Base-by-base conservation (phyloP, 2,797 vertebrate species). In the Sciurus carolinensis region DNA sequence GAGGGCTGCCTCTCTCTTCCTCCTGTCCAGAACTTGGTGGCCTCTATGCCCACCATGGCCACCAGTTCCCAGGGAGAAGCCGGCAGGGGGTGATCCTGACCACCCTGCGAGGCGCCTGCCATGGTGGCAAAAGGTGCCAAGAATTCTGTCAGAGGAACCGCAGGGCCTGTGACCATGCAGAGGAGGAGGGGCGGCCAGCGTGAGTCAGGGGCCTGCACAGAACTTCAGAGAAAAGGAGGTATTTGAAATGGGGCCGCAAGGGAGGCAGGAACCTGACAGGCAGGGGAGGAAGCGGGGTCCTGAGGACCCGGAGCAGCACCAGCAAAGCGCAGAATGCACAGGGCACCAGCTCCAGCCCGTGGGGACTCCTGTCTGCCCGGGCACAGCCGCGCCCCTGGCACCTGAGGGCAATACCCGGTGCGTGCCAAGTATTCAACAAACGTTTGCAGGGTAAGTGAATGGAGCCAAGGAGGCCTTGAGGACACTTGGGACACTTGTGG, bases 21-120 rank as follows among this genome's bases (percentile, higher is more conserved):
- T 39, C 9, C 77, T 76, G 64, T 39, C 73, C 80, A 12, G 90
- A 71, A 81, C 28, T 62, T 1, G 4, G 39, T 5, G 30, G 39
- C 50, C 54, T 36, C 39, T 13, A 33, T n/a, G 66, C 47, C 39
- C 39, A 36, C 13, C 20, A 1, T 0, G 9, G 59, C 50, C 80
- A 66, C 39, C 79, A 47, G 57, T 22, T 80, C 75, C 92, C 39
- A 36, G 39, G 15, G 24, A 69, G 81, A 59, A 54, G 73, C 18
- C 0, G 3, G 26, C 7, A 42, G 24, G 14, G 52, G 28, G 17
- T 3, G 1, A 59, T 30, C 3, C 0, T 2, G 13, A 82, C 2
- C 24, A 7, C 52, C 64, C 59, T 62, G 59, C 24, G 0, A 2
- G 50, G 12, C 7, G 14, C 50, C 14, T 52, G 50, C 42, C 14